These are phyloP conservation scores for Hippasteria phrygiana DNA, from an alignment of 53 echinoderm and acorn worm species.

Conservation along the genomic window DNA sequence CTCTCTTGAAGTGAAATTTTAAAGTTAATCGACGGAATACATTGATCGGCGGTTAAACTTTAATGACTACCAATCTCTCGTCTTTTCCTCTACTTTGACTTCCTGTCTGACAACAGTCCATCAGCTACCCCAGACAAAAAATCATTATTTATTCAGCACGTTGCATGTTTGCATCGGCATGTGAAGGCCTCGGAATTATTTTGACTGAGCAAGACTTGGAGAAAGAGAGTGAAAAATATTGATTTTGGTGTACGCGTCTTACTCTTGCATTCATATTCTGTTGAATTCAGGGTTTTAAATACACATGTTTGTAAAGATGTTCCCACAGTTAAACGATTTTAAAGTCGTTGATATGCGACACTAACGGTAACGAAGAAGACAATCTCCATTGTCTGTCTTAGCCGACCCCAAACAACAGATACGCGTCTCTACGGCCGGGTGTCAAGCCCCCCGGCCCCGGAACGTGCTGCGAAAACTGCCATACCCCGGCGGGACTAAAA, in stretches of 20 bases:
- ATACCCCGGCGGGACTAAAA: neutral
- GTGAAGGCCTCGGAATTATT: neutral
- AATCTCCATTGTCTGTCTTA: neutral
- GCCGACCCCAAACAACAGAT: neutral
- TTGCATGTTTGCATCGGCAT: slow-evolving; percentile 24
- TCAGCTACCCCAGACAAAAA: neutral
- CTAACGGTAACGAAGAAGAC: neutral
- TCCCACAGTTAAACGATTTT: slow-evolving; percentile 15
- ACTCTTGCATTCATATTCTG: slow-evolving; percentile 20
- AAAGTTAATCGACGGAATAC: no score
- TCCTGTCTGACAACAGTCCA: neutral
- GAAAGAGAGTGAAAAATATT: neutral
- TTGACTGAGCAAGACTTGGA: neutral
- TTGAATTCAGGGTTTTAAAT: slow-evolving; percentile 2
- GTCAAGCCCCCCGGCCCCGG: neutral
- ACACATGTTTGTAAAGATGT: slow-evolving; percentile 22
- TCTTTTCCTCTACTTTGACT: neutral
- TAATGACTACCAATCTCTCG: neutral
- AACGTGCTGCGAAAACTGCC: neutral
- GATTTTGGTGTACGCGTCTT: neutral
- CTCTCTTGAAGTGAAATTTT: no score
- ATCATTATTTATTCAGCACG: slow-evolving; percentile 49
- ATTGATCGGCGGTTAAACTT: neutral
- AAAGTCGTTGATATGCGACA: slow-evolving; percentile 31
- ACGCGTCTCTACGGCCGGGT: neutral